Conservation (phyloP, 2,113 vertebrate species). For the Notarius lentiginosus region DNA sequence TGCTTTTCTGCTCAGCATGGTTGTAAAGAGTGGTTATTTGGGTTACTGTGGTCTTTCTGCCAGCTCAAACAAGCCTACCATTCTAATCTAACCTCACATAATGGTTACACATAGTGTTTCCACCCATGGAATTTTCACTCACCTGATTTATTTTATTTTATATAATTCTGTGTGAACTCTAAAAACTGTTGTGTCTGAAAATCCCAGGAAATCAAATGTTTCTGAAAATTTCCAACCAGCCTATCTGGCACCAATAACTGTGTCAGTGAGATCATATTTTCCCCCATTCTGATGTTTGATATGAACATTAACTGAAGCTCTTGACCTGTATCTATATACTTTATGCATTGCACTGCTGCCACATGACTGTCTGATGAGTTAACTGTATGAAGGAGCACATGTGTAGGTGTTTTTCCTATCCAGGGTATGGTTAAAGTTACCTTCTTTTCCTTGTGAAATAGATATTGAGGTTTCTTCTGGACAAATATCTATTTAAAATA, state of each 20-base stretch:
- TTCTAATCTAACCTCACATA: not conserved
- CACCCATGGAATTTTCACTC: not conserved
- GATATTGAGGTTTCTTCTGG: not conserved
- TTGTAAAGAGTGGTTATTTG: not conserved
- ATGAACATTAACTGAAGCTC: not conserved
- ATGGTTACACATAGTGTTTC: not conserved
- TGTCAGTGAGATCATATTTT: not conserved
- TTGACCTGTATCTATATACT: not conserved
- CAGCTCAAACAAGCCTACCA: not conserved
- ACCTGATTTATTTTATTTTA: not conserved
- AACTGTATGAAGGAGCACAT: not conserved
- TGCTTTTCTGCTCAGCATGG: not conserved
- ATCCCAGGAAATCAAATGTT: not conserved
- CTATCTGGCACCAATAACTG: not conserved
- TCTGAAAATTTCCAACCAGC: not conserved
- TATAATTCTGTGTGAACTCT: not conserved
- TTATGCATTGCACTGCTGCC: not conserved
- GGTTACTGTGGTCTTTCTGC: not conserved
- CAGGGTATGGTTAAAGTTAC: not conserved
- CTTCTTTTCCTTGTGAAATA: not conserved
- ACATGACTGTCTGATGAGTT: not conserved
- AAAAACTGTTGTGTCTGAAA: not conserved
- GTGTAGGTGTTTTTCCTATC: not conserved
- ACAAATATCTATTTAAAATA: not conserved
- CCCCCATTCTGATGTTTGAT: not conserved